A percentile compares a stretch with the other conserved stretches of the same genome.
Conservation (phyloP, 2,113 vertebrate genomes). For the Cephalophus harveyi region DNA sequence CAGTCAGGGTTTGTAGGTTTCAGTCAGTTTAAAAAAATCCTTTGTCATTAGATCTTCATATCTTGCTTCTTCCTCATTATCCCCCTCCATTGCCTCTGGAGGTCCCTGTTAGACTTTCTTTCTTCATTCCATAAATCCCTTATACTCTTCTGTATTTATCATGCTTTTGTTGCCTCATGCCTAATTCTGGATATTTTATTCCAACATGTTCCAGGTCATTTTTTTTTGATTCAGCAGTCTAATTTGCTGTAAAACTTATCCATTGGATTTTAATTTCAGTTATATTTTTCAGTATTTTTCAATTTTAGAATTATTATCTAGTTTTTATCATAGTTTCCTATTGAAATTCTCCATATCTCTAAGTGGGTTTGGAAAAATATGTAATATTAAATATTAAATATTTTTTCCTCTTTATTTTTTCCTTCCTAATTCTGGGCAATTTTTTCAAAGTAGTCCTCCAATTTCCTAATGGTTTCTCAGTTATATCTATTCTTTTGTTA, state of each 20-base stretch:
- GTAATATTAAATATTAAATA: background rate
- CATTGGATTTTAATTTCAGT: background rate
- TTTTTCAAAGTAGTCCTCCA: background rate
- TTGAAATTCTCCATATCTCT: background rate
- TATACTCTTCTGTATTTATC: background rate
- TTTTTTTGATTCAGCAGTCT: background rate
- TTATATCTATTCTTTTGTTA: background rate
- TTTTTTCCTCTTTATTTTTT: background rate
- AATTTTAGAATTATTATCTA: background rate
- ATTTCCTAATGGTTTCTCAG: background rate
- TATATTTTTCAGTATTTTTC: background rate
- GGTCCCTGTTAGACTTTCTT: background rate
- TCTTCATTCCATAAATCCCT: background rate
- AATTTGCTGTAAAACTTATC: background rate
- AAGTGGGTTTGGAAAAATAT: background rate
- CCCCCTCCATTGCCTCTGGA: background rate
- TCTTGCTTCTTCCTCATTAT: background rate
- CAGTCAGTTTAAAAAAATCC: background rate
- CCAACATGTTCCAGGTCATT: background rate
- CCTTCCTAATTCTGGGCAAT: background rate
- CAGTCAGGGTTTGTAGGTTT: background rate
- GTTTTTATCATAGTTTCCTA: background rate
- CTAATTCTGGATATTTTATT: background rate
- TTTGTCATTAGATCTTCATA: background rate
- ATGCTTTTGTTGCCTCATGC: background rate